A percentile compares a stretch with the other conserved stretches of the same genome.
Evolutionary conservation across 2,888 invertebrate genomes (phyloP).

Genomic region (Stenodera caucasica): DNA sequence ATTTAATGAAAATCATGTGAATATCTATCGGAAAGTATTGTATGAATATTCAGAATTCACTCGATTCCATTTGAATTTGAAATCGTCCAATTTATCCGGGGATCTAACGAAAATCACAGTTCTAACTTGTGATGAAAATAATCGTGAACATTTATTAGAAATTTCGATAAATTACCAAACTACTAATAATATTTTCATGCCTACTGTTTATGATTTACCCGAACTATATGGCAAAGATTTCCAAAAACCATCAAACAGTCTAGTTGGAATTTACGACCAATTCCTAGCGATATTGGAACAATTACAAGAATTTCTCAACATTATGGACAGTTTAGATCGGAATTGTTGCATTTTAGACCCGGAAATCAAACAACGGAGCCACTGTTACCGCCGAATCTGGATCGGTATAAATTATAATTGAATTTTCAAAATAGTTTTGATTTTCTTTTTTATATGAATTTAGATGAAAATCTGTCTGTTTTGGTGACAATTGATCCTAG

Average conservation of each 20-base stretch:
- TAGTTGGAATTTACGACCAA: constrained; percentile 44
- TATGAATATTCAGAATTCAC: constrained; percentile 44
- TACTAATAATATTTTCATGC: constrained; percentile 38
- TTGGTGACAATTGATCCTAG: constrained; percentile 51
- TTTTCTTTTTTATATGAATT: constrained; percentile 25
- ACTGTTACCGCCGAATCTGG: constrained; percentile 52
- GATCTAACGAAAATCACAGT: constrained; percentile 38
- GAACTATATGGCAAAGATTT: neutral
- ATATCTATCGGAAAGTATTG: constrained; percentile 36
- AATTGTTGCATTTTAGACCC: constrained; percentile 55
- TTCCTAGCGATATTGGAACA: constrained; percentile 42
- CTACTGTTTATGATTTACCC: constrained; percentile 44
- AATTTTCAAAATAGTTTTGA: constrained; percentile 9
- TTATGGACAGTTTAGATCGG: constrained; percentile 53
- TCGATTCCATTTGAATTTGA: constrained; percentile 41
- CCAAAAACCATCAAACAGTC: constrained; percentile 33
- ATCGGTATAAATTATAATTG: constrained; percentile 42
- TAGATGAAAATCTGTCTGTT: constrained; percentile 51
- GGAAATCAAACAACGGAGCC: constrained; percentile 45
- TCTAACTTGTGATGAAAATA: constrained; percentile 35
- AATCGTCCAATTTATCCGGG: constrained; percentile 32
- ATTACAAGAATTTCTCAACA: constrained; percentile 52
- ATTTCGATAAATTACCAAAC: constrained; percentile 38
- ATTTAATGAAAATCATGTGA: constrained; percentile 22
- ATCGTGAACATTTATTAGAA: constrained; percentile 37